phyloP scores from a whole-genome alignment of 2,113 vertebrate species.

The Emberiza fucata region DNA sequence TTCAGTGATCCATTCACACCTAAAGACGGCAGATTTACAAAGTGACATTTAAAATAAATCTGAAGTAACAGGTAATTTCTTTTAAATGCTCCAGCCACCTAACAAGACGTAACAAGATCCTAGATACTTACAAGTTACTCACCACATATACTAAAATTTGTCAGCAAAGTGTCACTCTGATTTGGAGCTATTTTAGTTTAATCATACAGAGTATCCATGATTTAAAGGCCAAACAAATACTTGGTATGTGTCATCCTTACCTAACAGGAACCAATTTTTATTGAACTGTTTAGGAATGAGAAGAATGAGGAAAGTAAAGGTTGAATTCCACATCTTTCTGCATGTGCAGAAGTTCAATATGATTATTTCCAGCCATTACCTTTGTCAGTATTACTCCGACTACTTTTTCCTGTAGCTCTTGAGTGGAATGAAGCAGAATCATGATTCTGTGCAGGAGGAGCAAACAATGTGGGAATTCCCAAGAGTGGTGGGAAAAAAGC shows the following conservation, averaged over 20 bases:
- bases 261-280: neutral
- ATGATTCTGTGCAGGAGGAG: constrained; percentile 79
- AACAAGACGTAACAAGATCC: neutral
- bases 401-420: constrained; percentile 81
- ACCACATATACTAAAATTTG: neutral
- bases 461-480: constrained; percentile 85
- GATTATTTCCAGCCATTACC: constrained; percentile 69
- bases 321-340: neutral
- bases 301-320: neutral
- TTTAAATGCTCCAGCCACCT: neutral
- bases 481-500: constrained; percentile 86
- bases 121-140: neutral
- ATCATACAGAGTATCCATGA: neutral
- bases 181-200: neutral
- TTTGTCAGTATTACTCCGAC: constrained; percentile 81
- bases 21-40: constrained; percentile 54
- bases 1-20: constrained; percentile 85
- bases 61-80: neutral
- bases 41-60: neutral
- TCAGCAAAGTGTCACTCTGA: neutral
- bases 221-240: neutral
- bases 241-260: neutral
- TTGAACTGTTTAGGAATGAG: neutral
- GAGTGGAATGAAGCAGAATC: constrained; percentile 78
- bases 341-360: accelerated